Percentiles rank a stretch among this genome's conserved stretches.
Evolutionary conservation across 1,140 invertebrate genomes (phyloP).

Genomic region (Heterodera schachtii): DNA sequence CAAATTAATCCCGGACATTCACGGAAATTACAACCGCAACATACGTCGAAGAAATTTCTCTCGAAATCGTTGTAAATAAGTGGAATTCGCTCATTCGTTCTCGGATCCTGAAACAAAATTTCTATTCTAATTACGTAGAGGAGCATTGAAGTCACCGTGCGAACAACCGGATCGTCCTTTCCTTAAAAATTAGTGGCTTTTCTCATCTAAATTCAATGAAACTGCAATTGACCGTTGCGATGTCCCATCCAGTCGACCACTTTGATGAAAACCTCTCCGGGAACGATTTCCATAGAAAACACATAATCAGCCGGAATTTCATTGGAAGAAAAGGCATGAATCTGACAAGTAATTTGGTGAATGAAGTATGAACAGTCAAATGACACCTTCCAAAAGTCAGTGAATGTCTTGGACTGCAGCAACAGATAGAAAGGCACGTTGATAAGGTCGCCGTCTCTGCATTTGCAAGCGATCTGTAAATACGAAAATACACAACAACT

Average conservation of each 20-base stretch:
- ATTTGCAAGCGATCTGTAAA: neutral
- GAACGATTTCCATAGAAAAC: slow-evolving; percentile 18
- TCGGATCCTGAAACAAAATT: slow-evolving; percentile 17
- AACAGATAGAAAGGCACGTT: neutral
- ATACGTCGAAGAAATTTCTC: slow-evolving; percentile 32
- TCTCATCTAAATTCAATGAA: neutral
- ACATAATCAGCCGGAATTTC: slow-evolving; percentile 12
- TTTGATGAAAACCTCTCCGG: slow-evolving; percentile 14
- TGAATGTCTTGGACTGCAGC: neutral
- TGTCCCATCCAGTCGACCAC: slow-evolving; percentile 26
- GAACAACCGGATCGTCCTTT: neutral
- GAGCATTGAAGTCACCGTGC: neutral
- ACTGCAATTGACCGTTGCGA: slow-evolving; percentile 15
- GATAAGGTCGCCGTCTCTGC: neutral
- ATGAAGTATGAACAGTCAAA: neutral
- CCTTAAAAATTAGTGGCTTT: neutral
- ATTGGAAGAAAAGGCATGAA: neutral
- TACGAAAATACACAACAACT: neutral
- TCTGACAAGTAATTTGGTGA: neutral
- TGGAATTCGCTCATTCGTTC: slow-evolving; percentile 24
- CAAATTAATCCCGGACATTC: neutral
- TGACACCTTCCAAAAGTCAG: neutral
- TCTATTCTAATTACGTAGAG: neutral
- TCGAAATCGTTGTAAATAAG: slow-evolving; percentile 31
- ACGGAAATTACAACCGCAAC: neutral